phyloP scores from a whole-genome alignment of 2,888 invertebrate genomes.

The Neoitamus cyanurus region DNA sequence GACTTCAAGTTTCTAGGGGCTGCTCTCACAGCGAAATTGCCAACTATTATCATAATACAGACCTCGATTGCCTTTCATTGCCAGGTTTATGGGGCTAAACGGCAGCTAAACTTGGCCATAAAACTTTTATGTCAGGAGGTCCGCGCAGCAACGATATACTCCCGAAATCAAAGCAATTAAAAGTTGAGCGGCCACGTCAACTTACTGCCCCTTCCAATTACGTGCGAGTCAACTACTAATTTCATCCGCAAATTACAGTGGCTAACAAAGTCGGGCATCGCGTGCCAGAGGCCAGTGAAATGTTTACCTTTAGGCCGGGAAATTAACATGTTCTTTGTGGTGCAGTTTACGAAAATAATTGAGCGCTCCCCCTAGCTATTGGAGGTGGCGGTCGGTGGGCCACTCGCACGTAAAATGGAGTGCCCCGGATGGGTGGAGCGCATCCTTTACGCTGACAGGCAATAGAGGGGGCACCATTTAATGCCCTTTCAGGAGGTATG shows the following conservation, averaged over 20 bases:
- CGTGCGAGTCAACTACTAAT: constrained; percentile 13
- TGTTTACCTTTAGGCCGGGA: neutral
- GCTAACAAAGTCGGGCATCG: neutral
- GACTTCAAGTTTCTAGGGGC: neutral
- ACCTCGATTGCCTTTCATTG: neutral
- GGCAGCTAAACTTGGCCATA: neutral
- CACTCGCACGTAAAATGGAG: neutral
- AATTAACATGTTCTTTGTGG: constrained; percentile 12
- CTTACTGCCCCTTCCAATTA: neutral
- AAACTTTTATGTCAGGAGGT: neutral
- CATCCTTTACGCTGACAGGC: neutral
- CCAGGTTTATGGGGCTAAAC: neutral
- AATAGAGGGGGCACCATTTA: neutral
- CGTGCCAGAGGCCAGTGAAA: neutral
- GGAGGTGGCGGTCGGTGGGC: neutral
- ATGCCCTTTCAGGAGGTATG: neutral
- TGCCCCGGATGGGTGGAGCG: neutral
- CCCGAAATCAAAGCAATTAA: constrained; percentile 21
- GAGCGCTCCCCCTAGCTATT: neutral
- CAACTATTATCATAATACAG: neutral
- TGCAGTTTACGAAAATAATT: constrained; percentile 14
- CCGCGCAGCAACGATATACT: neutral
- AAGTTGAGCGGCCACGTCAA: constrained; percentile 4
- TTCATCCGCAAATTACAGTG: constrained; percentile 5
- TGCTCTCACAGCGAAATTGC: neutral